Percentiles rank a stretch among this genome's conserved stretches.
Conservation (phyloP, 2,888 invertebrate species). For the Mylabris sibirica region DNA sequence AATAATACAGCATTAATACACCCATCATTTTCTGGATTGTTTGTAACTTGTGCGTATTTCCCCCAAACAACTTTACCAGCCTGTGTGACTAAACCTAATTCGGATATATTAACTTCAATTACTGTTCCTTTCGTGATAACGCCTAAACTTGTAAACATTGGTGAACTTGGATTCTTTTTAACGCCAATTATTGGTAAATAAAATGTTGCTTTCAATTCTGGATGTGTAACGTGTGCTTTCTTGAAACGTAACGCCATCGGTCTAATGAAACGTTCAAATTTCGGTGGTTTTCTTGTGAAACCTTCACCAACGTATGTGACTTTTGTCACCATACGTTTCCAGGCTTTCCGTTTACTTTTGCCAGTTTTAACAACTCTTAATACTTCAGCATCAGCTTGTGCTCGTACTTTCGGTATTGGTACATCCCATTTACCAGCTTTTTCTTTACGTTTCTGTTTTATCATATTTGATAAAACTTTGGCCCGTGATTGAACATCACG, state of each 20-base stretch:
- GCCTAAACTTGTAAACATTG: constrained; percentile 96
- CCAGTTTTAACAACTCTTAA: constrained; percentile 92
- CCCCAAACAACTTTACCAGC: constrained; percentile 99
- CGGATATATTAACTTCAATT: constrained; percentile 97
- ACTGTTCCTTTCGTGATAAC: constrained; percentile 99
- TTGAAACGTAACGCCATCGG: constrained; percentile 97
- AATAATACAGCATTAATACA: constrained; percentile 92
- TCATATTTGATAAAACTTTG: constrained; percentile 97
- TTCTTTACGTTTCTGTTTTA: constrained; percentile 99
- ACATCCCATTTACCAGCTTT: constrained; percentile 99
- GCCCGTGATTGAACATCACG: constrained; percentile 93
- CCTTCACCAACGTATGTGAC: constrained; percentile 97
- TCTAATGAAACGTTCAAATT: constrained; percentile 97
- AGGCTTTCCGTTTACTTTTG: constrained; percentile 92
- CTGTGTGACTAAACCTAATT: constrained; percentile 97
- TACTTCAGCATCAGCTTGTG: constrained; percentile 96
- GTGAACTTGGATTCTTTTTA: constrained; percentile 97
- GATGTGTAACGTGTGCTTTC: constrained; percentile 99
- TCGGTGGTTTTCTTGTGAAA: constrained; percentile 98
- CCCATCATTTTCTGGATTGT: constrained; percentile 99
- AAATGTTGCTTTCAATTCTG: constrained; percentile 98
- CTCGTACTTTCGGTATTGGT: constrained; percentile 97
- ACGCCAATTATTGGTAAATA: constrained; percentile 97
- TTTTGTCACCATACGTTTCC: constrained; percentile 99
- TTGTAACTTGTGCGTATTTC: constrained; percentile 99